Conservation (phyloP, 2,888 invertebrate species). For the Petrolisthes cinctipes region DNA sequence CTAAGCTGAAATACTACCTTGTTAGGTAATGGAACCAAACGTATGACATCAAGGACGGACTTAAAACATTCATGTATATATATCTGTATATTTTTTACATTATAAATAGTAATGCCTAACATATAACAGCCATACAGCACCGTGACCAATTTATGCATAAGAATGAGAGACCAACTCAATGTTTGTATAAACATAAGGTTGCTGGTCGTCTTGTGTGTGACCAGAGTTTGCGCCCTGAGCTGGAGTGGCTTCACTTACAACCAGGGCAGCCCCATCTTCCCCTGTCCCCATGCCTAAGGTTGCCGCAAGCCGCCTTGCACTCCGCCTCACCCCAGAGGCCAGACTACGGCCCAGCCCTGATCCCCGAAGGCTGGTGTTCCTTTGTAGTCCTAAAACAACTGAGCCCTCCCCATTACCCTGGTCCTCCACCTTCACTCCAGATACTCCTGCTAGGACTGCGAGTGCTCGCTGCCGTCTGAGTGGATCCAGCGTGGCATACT, state of each 20-base stretch:
- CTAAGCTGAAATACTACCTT: no score
- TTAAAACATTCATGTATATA: slow-evolving; percentile 8
- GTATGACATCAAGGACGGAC: not conserved
- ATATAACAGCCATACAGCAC: slow-evolving; percentile 16
- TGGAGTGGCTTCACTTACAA: slow-evolving; percentile 35
- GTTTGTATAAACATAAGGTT: slow-evolving; percentile 52
- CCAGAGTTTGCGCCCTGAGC: slow-evolving; percentile 6
- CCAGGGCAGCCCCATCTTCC: slow-evolving; percentile 37
- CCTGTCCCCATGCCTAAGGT: slow-evolving; percentile 32
- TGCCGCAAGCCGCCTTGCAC: slow-evolving; percentile 44
- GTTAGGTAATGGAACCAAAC: no score
- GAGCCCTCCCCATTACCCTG: not conserved
- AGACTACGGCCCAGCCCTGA: slow-evolving; percentile 37
- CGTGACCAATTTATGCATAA: slow-evolving; percentile 28
- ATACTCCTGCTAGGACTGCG: slow-evolving; percentile 31
- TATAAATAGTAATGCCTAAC: slow-evolving; percentile 18
- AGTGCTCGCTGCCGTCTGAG: slow-evolving; percentile 44
- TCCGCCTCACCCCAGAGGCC: slow-evolving; percentile 38
- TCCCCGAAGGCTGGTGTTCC: slow-evolving; percentile 24
- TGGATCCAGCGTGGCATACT: slow-evolving; percentile 57
- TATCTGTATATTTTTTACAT: not conserved
- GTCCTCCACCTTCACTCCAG: slow-evolving; percentile 35
- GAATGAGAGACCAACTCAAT: slow-evolving; percentile 52
- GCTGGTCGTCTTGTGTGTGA: slow-evolving; percentile 11
- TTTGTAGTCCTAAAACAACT: not conserved